These are phyloP conservation scores for Petrolisthes cinctipes DNA, from an alignment of 2,888 invertebrate genomes.

Conservation along the genomic window DNA sequence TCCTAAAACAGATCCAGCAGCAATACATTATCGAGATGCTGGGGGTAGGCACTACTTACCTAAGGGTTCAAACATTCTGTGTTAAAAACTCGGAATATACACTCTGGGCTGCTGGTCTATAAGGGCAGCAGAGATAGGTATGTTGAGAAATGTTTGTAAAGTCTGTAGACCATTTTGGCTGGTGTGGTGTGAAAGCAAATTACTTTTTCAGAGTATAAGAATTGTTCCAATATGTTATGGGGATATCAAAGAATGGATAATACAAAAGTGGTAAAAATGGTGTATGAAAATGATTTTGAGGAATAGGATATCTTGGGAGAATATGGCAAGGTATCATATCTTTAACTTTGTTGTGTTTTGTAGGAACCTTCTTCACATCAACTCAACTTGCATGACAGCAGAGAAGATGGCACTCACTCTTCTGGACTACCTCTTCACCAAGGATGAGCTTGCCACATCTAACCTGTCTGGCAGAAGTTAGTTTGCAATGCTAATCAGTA, in stretches of 20 bases:
- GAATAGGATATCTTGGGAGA: too few species aligned
- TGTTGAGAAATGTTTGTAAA: too few species aligned
- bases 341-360: conserved; percentile 37
- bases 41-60: neutral
- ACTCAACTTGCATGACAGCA: conserved; percentile 72
- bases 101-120: neutral
- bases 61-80: neutral
- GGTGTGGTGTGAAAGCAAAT: too few species aligned
- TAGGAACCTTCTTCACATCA: conserved; percentile 72
- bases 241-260: too few species aligned
- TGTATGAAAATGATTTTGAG: too few species aligned
- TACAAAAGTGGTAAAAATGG: too few species aligned
- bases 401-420: conserved; percentile 74
- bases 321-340: neutral
- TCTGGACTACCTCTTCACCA: conserved; percentile 73
- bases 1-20: neutral
- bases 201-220: too few species aligned
- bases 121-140: too few species aligned
- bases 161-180: too few species aligned
- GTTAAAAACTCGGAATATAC: neutral
- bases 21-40: neutral
- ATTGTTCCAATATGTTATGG: too few species aligned
- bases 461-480: conserved; percentile 73
- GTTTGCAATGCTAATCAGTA: conserved; percentile 66
- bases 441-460: conserved; percentile 72